A percentile compares a stretch with the other conserved stretches of the same genome.
phyloP scores from a whole-genome alignment of 2,113 vertebrate genomes.

The Henicopernis longicauda region DNA sequence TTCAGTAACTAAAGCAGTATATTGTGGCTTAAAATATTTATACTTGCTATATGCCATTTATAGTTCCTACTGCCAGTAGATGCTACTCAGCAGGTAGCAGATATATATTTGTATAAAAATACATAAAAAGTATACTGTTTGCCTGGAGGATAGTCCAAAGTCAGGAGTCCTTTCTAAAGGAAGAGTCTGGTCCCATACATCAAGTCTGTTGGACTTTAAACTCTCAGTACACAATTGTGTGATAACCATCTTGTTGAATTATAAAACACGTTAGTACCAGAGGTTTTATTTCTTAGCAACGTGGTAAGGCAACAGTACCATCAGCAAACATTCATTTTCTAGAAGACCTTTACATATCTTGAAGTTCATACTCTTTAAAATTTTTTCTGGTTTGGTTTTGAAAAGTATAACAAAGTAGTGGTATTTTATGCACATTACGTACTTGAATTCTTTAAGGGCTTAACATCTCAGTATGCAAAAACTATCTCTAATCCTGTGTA shows the following conservation, averaged over 20 bases:
- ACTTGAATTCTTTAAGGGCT: neutral
- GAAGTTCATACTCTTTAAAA: neutral
- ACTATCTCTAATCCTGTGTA: neutral
- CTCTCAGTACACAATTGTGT: slow-evolving; percentile 25
- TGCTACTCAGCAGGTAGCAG: neutral
- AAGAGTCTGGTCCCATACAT: slow-evolving; percentile 6
- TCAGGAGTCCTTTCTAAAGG: neutral
- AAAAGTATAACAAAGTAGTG: neutral
- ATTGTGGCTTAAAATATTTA: neutral
- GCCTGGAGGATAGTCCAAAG: neutral
- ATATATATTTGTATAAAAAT: neutral
- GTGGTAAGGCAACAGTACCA: neutral
- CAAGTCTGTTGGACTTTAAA: slow-evolving; percentile 59
- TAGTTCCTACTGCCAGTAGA: neutral
- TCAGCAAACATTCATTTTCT: slow-evolving; percentile 50
- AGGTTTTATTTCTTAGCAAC: slow-evolving; percentile 68
- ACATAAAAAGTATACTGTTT: neutral
- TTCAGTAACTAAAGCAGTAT: neutral
- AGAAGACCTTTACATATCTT: neutral
- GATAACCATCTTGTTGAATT: slow-evolving; percentile 65
- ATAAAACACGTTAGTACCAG: slow-evolving; percentile 51
- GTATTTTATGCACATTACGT: neutral
- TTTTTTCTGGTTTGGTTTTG: neutral
- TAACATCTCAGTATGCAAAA: neutral
- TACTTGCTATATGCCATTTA: neutral